Evolutionary conservation across 2,888 invertebrate species (phyloP).

Genomic region (Horisme vitalbata): DNA sequence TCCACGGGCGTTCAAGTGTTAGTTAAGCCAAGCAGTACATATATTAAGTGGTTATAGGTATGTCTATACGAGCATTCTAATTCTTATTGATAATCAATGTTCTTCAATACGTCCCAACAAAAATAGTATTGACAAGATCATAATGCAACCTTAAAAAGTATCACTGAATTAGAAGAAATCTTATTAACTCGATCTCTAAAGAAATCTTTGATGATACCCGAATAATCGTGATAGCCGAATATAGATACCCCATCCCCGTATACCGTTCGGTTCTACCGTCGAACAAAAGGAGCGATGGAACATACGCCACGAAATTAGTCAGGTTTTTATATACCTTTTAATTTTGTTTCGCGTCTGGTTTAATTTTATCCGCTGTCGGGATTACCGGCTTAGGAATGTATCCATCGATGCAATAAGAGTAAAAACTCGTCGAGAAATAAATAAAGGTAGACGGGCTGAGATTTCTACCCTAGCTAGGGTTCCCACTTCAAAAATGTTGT

Average conservation of each 20-base stretch:
- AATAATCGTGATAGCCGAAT: conserved; percentile 36
- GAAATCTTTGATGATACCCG: conserved; percentile 3
- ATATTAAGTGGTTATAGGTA: too few species aligned
- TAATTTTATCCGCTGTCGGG: conserved; percentile 81
- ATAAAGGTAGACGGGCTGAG: conserved; percentile 76
- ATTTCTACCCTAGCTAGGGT: conserved; percentile 66
- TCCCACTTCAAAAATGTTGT: too few species aligned
- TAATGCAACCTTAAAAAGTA: too few species aligned
- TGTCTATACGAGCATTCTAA: too few species aligned
- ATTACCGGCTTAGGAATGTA: conserved; percentile 82
- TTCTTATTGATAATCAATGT: too few species aligned
- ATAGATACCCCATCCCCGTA: conserved; percentile 38
- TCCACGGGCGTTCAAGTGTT: too few species aligned
- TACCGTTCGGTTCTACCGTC: conserved; percentile 14
- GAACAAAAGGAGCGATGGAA: conserved; percentile 53
- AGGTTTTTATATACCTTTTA: conserved; percentile 78
- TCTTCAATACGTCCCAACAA: too few species aligned
- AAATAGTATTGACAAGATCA: neutral
- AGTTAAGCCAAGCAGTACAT: too few species aligned
- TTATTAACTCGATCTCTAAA: conserved; percentile 12
- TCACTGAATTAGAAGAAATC: too few species aligned
- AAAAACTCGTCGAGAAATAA: conserved; percentile 79
- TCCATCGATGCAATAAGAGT: conserved; percentile 74
- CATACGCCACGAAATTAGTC: conserved; percentile 80
- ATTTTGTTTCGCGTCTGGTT: conserved; percentile 82